Evolutionary conservation across 2,797 vertebrate genomes (phyloP).

Genomic region (Tiaroga cobitis): DNA sequence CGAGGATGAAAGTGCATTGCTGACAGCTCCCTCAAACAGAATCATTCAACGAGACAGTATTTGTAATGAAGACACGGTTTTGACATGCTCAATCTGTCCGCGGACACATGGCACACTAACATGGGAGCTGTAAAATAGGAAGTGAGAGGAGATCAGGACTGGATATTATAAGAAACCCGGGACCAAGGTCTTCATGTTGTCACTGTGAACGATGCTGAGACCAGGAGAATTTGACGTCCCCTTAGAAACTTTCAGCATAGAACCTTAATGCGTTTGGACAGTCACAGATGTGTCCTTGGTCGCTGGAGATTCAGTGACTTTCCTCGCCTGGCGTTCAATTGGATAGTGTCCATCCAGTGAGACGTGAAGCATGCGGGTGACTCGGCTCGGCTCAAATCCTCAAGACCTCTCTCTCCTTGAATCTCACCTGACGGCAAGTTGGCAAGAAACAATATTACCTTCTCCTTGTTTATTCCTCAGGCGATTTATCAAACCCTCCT

Average conservation of each 20-base stretch:
- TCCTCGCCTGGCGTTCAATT: slow-evolving; percentile 34
- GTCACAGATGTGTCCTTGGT: slow-evolving; percentile 62
- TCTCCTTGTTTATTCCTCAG: slow-evolving; percentile 54
- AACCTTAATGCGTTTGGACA: slow-evolving; percentile 64
- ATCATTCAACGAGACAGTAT: slow-evolving; percentile 1
- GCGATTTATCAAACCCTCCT: slow-evolving; percentile 57
- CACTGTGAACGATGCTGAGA: slow-evolving; percentile 49
- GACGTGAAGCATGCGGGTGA: slow-evolving; percentile 45
- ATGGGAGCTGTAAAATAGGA: slow-evolving; percentile 9
- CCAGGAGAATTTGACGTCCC: slow-evolving; percentile 54
- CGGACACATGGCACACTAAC: slow-evolving; percentile 40
- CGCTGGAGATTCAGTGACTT: slow-evolving; percentile 62
- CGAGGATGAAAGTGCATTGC: neutral
- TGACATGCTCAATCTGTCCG: slow-evolving; percentile 43
- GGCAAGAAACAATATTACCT: slow-evolving; percentile 52
- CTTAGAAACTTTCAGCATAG: slow-evolving; percentile 38
- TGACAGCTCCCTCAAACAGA: slow-evolving; percentile 31
- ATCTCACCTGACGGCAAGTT: slow-evolving; percentile 47
- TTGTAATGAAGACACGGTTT: slow-evolving; percentile 45
- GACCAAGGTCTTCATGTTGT: slow-evolving; percentile 49
- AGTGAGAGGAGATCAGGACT: slow-evolving; percentile 48
- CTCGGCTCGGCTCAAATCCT: slow-evolving; percentile 23
- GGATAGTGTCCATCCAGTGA: slow-evolving; percentile 34
- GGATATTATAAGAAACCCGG: slow-evolving; percentile 51
- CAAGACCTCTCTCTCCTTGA: neutral